Evolutionary conservation across 2,888 invertebrate species (phyloP).

Genomic region (Diarsia brunnea): DNA sequence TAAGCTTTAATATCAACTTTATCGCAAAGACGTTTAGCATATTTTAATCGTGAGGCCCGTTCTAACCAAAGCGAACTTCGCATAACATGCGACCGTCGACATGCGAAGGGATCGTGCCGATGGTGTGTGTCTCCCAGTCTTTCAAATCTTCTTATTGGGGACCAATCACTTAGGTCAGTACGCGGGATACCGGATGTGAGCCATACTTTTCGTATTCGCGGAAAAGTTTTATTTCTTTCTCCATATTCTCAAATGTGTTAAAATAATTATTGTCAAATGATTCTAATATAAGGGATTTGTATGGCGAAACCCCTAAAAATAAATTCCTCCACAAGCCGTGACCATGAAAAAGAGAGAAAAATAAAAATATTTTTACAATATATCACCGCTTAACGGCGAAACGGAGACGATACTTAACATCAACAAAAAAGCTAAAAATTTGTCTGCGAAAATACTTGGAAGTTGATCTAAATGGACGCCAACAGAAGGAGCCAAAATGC

Average conservation of each 20-base stretch:
- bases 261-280: background rate
- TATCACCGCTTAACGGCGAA: constrained; percentile 55
- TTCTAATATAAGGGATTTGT: background rate
- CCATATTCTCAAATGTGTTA: background rate
- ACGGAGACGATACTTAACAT: constrained; percentile 64
- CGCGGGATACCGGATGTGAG: background rate
- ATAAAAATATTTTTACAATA: constrained; percentile 54
- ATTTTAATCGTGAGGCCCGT: constrained; percentile 9
- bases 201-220: fast-evolving
- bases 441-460: constrained; percentile 68
- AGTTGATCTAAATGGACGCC: constrained; percentile 74
- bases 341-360: constrained; percentile 46
- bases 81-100: background rate
- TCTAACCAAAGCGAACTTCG: background rate
- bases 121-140: background rate
- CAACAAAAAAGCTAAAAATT: constrained; percentile 64
- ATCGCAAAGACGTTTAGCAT: background rate
- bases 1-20: constrained; percentile 17
- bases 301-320: constrained; percentile 32
- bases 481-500: constrained; percentile 84
- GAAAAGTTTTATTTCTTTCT: too few species aligned
- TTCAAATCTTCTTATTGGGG: background rate
- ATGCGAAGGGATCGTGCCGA: background rate
- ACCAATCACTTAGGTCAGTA: background rate
- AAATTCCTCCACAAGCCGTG: constrained; percentile 18